A percentile compares a stretch with the other conserved stretches of the same genome.
Conservation (phyloP, 2,797 vertebrate genomes). For the Diplodus sargus region DNA sequence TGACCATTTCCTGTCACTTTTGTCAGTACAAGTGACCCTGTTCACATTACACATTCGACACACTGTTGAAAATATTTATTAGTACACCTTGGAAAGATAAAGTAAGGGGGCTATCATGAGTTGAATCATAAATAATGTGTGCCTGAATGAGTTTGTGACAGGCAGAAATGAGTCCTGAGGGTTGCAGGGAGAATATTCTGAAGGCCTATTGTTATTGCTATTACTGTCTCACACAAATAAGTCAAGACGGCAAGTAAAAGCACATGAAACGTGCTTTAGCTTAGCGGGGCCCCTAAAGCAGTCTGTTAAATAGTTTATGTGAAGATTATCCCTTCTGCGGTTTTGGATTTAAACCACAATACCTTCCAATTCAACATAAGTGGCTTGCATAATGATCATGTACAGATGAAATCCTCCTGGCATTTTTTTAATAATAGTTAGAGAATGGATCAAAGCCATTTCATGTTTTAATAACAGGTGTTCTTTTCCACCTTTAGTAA, state of each 20-base stretch:
- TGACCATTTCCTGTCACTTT: background rate
- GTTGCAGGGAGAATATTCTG: background rate
- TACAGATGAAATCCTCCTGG: slow-evolving; percentile 32
- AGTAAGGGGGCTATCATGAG: background rate
- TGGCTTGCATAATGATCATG: slow-evolving; percentile 25
- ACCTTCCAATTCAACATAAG: slow-evolving; percentile 25
- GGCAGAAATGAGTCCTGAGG: background rate
- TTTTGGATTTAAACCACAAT: slow-evolving; percentile 58
- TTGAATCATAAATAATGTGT: background rate
- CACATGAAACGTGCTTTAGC: slow-evolving; percentile 29
- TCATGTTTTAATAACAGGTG: slow-evolving; percentile 19
- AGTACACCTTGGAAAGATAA: background rate
- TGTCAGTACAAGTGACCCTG: background rate
- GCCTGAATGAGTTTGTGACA: background rate
- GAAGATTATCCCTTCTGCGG: slow-evolving; percentile 54
- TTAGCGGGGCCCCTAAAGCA: slow-evolving; percentile 33
- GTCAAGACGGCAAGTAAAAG: slow-evolving; percentile 5
- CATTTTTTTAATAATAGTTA: slow-evolving; percentile 25
- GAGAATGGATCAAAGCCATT: slow-evolving; percentile 7
- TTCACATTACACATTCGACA: background rate
- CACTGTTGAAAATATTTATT: background rate
- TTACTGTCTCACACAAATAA: background rate
- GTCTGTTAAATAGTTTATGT: slow-evolving; percentile 41
- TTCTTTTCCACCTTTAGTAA: slow-evolving; percentile 10
- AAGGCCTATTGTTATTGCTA: background rate